phyloP scores from a whole-genome alignment of 2,888 invertebrate genomes.

The Spilosoma lubricipeda region DNA sequence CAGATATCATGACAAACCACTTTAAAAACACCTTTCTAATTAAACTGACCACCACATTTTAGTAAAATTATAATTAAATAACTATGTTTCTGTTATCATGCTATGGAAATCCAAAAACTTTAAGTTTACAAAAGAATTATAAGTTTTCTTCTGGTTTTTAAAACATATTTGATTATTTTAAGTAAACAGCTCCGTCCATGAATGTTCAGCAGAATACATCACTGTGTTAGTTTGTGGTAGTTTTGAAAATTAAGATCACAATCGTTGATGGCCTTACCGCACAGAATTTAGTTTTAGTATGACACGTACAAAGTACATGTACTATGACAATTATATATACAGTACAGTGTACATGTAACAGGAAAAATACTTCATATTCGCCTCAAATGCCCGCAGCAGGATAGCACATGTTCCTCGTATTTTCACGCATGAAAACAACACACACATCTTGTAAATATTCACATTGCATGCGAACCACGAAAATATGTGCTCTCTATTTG shows the following conservation, averaged over 20 bases:
- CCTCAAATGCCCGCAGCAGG: conserved; percentile 58
- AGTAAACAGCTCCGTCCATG: too few relatives aligned
- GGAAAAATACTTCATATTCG: conserved; percentile 60
- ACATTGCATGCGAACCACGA: conserved; percentile 32
- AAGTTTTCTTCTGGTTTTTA: neutral
- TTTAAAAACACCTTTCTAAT: neutral
- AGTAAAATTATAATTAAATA: neutral
- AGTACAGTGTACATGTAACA: conserved; percentile 25
- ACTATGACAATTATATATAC: neutral
- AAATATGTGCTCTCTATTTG: conserved; percentile 25
- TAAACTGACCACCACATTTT: neutral
- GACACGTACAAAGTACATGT: too few relatives aligned
- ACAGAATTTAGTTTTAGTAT: neutral
- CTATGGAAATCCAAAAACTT: too few relatives aligned
- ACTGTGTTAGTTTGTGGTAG: too few relatives aligned
- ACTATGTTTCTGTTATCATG: too few relatives aligned
- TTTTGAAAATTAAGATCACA: too few relatives aligned
- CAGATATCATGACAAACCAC: neutral
- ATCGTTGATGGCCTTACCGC: neutral
- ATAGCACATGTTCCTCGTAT: conserved; percentile 25
- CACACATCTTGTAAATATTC: conserved; percentile 17
- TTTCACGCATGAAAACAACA: conserved; percentile 30
- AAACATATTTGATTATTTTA: neutral
- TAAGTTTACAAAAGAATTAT: too few relatives aligned
- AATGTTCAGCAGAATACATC: too few relatives aligned